Percentiles rank a stretch among this genome's conserved stretches.
phyloP scores from a whole-genome alignment of 2,113 vertebrate genomes.

The Ramphastos sulfuratus region DNA sequence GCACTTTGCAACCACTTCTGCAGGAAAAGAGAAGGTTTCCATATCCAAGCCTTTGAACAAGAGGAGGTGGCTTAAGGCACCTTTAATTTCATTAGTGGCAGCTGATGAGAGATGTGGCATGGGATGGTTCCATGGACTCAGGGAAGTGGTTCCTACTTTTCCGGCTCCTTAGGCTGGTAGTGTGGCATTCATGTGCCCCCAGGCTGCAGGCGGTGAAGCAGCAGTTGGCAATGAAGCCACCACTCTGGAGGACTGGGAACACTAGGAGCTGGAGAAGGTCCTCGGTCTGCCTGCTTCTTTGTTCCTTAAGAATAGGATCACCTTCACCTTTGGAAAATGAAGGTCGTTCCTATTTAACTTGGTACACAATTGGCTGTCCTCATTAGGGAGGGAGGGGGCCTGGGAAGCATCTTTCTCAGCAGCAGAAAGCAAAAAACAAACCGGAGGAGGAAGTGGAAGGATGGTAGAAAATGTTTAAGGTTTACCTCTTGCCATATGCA shows the following conservation, averaged over 20 bases:
- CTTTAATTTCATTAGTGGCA: neutral
- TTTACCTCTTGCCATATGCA: neutral
- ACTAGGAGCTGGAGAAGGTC: neutral
- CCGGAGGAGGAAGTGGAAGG: neutral
- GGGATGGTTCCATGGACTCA: neutral
- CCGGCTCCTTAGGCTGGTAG: neutral
- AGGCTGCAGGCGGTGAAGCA: neutral
- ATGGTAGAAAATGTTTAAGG: neutral
- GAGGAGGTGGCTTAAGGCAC: neutral
- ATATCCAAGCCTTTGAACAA: neutral
- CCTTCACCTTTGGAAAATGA: neutral
- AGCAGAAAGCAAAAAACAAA: neutral
- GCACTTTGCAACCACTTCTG: neutral
- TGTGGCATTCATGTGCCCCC: neutral
- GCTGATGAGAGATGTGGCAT: neutral
- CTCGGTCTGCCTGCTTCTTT: neutral
- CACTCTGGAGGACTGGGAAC: neutral
- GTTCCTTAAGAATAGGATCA: neutral
- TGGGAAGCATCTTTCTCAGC: neutral
- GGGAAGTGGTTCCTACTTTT: neutral
- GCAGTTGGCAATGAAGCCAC: neutral
- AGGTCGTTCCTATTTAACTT: neutral
- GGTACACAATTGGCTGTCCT: neutral
- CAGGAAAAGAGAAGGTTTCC: neutral
- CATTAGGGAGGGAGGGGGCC: neutral